A percentile compares a stretch with the other conserved stretches of the same genome.
Conservation (phyloP, 1,140 invertebrate species). For the Drosophila funebris region DNA sequence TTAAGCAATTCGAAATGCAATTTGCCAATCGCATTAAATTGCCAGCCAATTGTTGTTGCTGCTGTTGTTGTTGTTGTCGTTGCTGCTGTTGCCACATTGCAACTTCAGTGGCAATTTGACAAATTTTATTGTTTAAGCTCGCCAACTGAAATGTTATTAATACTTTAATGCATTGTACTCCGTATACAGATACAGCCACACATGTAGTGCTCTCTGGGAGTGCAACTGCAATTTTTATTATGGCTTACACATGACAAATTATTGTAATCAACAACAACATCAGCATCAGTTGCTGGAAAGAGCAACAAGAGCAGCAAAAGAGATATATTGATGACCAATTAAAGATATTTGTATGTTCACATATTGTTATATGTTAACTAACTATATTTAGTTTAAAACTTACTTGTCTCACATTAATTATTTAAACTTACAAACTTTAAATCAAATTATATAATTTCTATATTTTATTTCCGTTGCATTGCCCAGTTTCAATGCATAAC, state of each 20-base stretch:
- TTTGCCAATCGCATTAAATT: conserved; percentile 74
- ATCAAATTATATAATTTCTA: too few species aligned
- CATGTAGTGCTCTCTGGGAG: neutral
- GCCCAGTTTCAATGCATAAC: neutral
- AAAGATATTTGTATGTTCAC: neutral
- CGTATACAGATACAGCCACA: neutral
- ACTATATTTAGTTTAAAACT: neutral
- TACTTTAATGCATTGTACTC: conserved; percentile 50
- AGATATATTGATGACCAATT: neutral
- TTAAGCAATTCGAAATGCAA: conserved; percentile 65
- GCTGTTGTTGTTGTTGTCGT: conserved; percentile 18
- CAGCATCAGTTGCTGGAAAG: neutral
- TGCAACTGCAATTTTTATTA: conserved; percentile 4
- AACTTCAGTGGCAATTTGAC: conserved; percentile 71
- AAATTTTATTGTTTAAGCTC: conserved; percentile 75
- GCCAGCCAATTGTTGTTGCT: conserved; percentile 47
- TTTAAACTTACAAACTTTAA: neutral
- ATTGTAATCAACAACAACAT: conserved; percentile 6
- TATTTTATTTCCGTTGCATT: neutral
- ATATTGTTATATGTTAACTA: neutral
- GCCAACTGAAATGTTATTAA: conserved; percentile 65
- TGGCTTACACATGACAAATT: conserved; percentile 32
- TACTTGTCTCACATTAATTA: neutral
- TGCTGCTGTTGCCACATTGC: conserved; percentile 16
- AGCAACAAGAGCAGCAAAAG: neutral